Conservation (phyloP, 2,888 invertebrate species). For the Brachyptera putata region DNA sequence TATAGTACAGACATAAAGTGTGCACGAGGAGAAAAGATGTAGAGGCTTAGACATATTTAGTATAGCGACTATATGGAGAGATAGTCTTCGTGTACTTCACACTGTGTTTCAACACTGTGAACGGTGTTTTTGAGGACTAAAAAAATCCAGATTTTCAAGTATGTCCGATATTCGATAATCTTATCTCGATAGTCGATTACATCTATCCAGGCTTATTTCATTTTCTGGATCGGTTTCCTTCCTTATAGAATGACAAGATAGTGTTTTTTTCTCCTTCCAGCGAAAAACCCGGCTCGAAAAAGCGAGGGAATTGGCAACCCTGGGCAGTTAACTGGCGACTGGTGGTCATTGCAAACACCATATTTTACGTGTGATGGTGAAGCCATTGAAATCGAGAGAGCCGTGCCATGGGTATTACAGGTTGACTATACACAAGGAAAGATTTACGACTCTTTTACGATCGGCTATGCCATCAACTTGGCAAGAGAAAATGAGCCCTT, state of each 20-base stretch:
- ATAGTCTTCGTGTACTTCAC: too few relatives aligned
- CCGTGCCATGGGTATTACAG: constrained; percentile 19
- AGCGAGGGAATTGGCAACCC: constrained; percentile 22
- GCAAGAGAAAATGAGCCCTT: constrained; percentile 32
- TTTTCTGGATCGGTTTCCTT: background rate
- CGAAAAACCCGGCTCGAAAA: too few relatives aligned
- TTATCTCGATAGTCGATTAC: background rate
- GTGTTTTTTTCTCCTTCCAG: background rate
- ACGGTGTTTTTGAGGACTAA: background rate
- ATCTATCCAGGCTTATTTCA: background rate
- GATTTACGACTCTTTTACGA: constrained; percentile 33
- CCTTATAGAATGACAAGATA: background rate
- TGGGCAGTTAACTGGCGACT: constrained; percentile 26
- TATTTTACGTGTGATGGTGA: constrained; percentile 30
- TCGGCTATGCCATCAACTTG: constrained; percentile 26
- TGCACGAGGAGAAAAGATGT: too few relatives aligned
- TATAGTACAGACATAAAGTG: too few relatives aligned
- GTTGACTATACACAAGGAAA: constrained; percentile 22
- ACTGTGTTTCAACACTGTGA: too few relatives aligned
- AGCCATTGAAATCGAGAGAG: constrained; percentile 24
- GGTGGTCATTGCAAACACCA: constrained; percentile 28
- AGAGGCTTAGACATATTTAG: too few relatives aligned
- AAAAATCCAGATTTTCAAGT: background rate
- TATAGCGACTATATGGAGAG: too few relatives aligned
- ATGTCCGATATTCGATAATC: background rate